Conservation (phyloP, 2,797 vertebrate genomes). For the Sciurus carolinensis region DNA sequence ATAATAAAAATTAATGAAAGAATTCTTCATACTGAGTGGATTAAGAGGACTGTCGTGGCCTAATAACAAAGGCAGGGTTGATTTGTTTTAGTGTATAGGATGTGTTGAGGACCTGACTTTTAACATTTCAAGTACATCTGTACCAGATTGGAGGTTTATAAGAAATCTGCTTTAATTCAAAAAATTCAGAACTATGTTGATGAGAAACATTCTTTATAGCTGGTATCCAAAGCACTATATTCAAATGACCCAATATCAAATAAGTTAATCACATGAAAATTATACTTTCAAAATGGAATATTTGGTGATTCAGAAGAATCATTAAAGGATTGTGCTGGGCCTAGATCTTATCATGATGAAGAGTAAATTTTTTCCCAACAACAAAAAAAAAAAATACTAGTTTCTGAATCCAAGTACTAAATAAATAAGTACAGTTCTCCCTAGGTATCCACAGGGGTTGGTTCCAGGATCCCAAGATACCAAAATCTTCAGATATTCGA, state of each 20-base stretch:
- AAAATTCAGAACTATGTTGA: conserved; percentile 6
- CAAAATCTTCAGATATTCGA: background rate
- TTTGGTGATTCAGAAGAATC: conserved; percentile 21
- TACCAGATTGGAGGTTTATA: background rate
- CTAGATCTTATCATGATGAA: background rate
- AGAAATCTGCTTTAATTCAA: conserved; percentile 11
- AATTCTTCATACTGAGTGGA: background rate
- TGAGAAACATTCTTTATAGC: background rate
- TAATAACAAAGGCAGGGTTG: background rate
- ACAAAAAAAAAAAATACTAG: background rate
- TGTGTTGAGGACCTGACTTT: background rate
- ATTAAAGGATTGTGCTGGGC: background rate
- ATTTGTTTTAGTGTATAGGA: background rate
- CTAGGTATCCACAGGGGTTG: too few relatives aligned
- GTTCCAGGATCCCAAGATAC: background rate
- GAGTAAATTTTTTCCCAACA: conserved; percentile 18
- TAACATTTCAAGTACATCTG: background rate
- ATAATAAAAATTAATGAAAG: background rate
- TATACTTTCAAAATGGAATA: conserved; percentile 13
- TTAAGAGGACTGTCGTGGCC: too few relatives aligned
- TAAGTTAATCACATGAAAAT: conserved; percentile 55
- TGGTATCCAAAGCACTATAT: background rate
- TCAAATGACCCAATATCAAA: background rate
- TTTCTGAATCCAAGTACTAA: background rate
- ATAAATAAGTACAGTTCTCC: background rate